phyloP scores from a whole-genome alignment of 1,140 invertebrate species.

The Drosophila miranda region DNA sequence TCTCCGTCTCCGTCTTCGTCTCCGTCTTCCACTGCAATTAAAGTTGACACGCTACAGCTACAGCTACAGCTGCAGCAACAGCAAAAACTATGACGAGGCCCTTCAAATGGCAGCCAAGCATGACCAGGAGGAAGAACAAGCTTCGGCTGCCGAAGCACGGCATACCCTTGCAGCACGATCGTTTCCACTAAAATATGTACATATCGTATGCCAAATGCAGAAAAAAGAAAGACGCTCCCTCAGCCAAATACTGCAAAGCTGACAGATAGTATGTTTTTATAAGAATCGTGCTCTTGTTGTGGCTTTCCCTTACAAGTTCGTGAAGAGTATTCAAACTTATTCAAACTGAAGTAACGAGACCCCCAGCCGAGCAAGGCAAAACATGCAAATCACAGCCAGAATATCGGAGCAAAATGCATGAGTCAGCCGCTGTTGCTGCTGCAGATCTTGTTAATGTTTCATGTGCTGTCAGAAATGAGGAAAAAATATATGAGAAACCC shows the following conservation, averaged over 20 bases:
- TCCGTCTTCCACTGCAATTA: conserved; percentile 69
- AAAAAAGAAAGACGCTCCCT: too few species aligned
- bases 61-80: conserved; percentile 25
- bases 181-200: conserved; percentile 22
- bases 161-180: too few species aligned
- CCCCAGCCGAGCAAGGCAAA: conserved; percentile 13
- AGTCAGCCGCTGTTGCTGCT: conserved; percentile 49
- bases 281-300: too few species aligned
- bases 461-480: conserved; percentile 63
- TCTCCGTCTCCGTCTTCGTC: conserved; percentile 60
- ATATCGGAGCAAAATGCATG: conserved; percentile 59
- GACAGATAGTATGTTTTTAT: too few species aligned
- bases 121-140: conserved; percentile 20
- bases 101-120: conserved; percentile 74
- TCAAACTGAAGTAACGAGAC: conserved; percentile 38
- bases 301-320: too few species aligned
- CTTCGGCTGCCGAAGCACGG: too few species aligned
- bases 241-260: too few species aligned
- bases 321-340: conserved; percentile 31
- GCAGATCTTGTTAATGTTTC: conserved; percentile 35
- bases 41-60: conserved; percentile 63
- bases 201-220: too few species aligned
- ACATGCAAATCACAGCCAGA: conserved; percentile 45
- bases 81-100: conserved; percentile 69
- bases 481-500: conserved; percentile 57